Conservation (phyloP, 1,140 invertebrate species). For the Drosophila jambulina region DNA sequence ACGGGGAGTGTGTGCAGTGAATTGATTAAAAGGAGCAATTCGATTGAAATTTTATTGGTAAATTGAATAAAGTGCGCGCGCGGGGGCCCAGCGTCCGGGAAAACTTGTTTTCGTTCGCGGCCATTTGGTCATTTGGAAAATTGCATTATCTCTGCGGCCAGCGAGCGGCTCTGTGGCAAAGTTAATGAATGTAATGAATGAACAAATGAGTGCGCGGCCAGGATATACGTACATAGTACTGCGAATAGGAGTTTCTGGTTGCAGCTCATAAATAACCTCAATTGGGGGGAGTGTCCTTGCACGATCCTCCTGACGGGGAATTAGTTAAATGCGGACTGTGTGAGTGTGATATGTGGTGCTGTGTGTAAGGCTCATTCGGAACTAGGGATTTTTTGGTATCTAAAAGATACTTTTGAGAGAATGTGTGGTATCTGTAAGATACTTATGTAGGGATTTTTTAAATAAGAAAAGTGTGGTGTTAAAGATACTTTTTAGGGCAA, state of each 20-base stretch:
- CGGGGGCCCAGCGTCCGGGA: background rate
- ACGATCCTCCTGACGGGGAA: conserved; percentile 4
- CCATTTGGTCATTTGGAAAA: conserved; percentile 27
- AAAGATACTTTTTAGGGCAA: background rate
- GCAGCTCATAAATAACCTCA: conserved; percentile 23
- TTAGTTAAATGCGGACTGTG: conserved; percentile 1
- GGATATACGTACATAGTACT: background rate
- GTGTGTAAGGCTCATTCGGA: background rate
- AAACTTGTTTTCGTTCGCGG: conserved; percentile 40
- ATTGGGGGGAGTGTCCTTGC: conserved; percentile 9
- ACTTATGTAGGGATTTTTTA: no score
- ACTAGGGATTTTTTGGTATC: background rate
- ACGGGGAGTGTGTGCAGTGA: conserved; percentile 48
- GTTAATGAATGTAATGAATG: conserved; percentile 53
- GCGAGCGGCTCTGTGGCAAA: conserved; percentile 12
- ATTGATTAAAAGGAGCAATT: conserved; percentile 84
- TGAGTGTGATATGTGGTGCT: background rate
- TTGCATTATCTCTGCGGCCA: conserved; percentile 35
- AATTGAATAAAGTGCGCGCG: conserved; percentile 81
- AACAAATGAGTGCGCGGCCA: conserved; percentile 35
- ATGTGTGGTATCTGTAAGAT: no score
- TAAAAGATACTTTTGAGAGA: background rate
- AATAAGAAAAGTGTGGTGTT: no score
- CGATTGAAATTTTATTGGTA: conserved; percentile 85
- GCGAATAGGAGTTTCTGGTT: background rate